Base-by-base conservation (phyloP, 35 echinoderm and acorn worm species). In the Heliocidaris erythrogramma region DNA sequence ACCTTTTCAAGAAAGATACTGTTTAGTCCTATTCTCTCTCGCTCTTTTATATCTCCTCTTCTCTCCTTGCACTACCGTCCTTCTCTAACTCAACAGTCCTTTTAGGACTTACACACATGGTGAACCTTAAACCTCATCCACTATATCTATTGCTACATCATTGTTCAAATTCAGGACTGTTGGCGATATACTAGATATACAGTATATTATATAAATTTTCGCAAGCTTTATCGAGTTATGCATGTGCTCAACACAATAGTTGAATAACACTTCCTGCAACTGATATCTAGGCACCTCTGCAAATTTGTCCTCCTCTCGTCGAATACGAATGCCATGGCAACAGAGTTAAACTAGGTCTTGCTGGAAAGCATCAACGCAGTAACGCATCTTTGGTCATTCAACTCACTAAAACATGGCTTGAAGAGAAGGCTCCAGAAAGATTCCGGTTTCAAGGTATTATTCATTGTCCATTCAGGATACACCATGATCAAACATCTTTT, bases 381-480 rank as follows among this genome's bases (percentile, higher is more conserved):
- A 99, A 97, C 91, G 98, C 98, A 9, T 94, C 98, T n/a, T 92
- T 99, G 18, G 98, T 97, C 48, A 30, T 99, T 16, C 98, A 99
- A 52, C 95, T 99, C 0, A 96, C 97, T 93, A 94, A 94, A 60
- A 93, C 93, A 31, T 99, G 97, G 94, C 52, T 99, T 4, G 92
- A 99, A 85, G 96, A 97, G 47, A 94, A 94, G 9, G 17, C 9
- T 14, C 49, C 91, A 52, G 91, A 48, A 7, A 92, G 49, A 56
- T 35, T 92, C 10, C 29, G 17, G 2, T 92, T 92, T n/a, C 49
- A 52, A 92, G 91, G 91, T 92, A 86, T 13, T 56, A n/a, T 78
- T 42, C 35, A 42, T 42, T 42, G 3, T 42, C 35, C 35, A 42
- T 42, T 27, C 21, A 78, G 27, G 65, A 78, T 7, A 14, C 1